Evolutionary conservation across 1,140 invertebrate species (phyloP).

Genomic region (Penaeus vannamei): DNA sequence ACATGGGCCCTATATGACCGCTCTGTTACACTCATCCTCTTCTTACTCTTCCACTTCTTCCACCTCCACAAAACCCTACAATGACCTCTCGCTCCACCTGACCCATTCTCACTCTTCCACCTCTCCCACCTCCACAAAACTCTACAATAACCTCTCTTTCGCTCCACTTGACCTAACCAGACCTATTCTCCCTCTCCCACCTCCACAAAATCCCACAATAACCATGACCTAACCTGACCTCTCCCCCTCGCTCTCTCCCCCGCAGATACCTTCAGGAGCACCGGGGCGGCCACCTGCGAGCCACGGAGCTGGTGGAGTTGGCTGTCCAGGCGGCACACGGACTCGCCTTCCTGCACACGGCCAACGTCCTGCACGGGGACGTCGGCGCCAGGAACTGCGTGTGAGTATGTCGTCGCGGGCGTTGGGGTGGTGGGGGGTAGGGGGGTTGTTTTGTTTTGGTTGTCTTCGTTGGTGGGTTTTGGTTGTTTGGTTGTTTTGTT

Average conservation of each 20-base stretch:
- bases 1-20: too few species aligned
- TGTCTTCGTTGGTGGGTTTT: too few species aligned
- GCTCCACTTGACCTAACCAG: background rate
- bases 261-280: conserved; percentile 60
- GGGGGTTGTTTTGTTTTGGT: background rate
- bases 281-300: conserved; percentile 55
- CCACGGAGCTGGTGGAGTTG: conserved; percentile 54
- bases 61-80: too few species aligned
- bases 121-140: too few species aligned
- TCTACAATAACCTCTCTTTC: too few species aligned
- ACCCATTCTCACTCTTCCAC: too few species aligned
- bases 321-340: conserved; percentile 54
- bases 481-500: too few species aligned
- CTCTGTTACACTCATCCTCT: too few species aligned
- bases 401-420: conserved; percentile 46
- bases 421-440: background rate
- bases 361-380: conserved; percentile 63
- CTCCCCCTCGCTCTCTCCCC: background rate
- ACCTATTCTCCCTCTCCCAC: background rate
- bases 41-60: too few species aligned
- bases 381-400: conserved; percentile 66
- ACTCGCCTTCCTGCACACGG: conserved; percentile 62
- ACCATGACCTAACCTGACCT: background rate
- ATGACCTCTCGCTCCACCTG: too few species aligned
- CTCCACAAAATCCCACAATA: too few species aligned